Base-by-base conservation (phyloP, 2,888 invertebrate genomes). In the Dascillus cervinus region DNA sequence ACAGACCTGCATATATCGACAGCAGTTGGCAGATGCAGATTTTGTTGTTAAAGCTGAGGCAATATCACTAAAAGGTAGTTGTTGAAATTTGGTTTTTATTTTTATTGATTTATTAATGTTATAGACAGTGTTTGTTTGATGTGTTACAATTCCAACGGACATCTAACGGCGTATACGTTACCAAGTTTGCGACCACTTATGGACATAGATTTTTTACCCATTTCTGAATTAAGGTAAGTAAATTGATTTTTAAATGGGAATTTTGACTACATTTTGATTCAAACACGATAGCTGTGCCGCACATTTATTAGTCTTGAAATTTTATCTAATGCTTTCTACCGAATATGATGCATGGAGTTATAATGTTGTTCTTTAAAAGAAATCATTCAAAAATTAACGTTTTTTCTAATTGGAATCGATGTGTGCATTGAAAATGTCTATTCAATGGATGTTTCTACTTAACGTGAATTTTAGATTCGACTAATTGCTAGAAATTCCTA, bases 1-100 rank as follows among this genome's bases (percentile, higher is more conserved):
- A 52, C 95, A 95, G 69, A 89, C 87, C 63, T 92, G 91, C 70
- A 82, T 91, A 51, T 92, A 90, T 69, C 79, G 91, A 53, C 86
- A 88, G 65, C 91, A 91, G 68, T 77, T 96, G 51, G 87, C 90
- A 42, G 94, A 95, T 58, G 78, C 82, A 5, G 89, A 92, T 66
- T 90, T 91, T 66, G 91, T 94, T 41, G 88, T 94, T 46, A 89
- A 89, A 69, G 89, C 94, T 37, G 92, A 94, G 69, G 84, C 92
- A 55, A 84, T 90, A 54, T 82, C 86, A 55, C 73, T 95, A 58
- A 89, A 86, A 82, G 90, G 89, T 91, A 64, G 46, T 19, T 3
- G 10, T 33, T 11, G 3, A 26, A 34, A 10, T 28, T 12, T 9
- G 22, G 17, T 11, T 32, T 13, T 13, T 17, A 13, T 10, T 5